These are phyloP conservation scores for Elephantulus edwardii DNA, from an alignment of 2,113 vertebrate species.

Conservation along the genomic window DNA sequence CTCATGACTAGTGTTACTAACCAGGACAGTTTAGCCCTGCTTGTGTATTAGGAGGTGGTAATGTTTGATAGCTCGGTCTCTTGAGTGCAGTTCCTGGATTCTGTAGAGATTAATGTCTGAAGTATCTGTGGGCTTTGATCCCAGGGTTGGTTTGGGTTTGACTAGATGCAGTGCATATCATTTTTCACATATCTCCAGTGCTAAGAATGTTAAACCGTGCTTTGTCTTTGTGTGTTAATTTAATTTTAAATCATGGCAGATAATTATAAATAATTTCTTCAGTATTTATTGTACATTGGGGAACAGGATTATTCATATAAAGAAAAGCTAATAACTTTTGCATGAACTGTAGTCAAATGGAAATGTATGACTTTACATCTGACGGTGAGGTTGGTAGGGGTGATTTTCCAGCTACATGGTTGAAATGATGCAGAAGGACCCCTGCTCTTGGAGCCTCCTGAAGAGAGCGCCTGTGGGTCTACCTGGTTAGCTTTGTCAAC, in stretches of 20 bases:
- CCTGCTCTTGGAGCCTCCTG: not conserved
- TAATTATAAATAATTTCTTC: conserved; percentile 71
- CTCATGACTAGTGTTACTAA: conserved; percentile 75
- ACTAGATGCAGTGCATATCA: conserved; percentile 68
- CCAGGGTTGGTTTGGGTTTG: conserved; percentile 76
- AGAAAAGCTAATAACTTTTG: conserved; percentile 79
- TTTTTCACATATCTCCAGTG: conserved; percentile 75
- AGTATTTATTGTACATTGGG: conserved; percentile 74
- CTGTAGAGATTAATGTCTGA: conserved; percentile 82
- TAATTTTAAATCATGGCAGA: conserved; percentile 79
- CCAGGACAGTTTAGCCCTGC: conserved; percentile 76
- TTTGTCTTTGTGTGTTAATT: conserved; percentile 78
- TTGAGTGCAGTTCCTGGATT: conserved; percentile 76
- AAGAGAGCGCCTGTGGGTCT: not conserved
- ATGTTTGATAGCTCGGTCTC: conserved; percentile 81
- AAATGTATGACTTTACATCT: conserved; percentile 68
- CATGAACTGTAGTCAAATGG: conserved; percentile 72
- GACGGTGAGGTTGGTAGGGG: conserved; percentile 53
- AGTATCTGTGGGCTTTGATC: conserved; percentile 80
- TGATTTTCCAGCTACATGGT: conserved; percentile 42
- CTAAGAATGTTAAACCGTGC: conserved; percentile 71
- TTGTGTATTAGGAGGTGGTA: conserved; percentile 81
- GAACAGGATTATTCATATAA: conserved; percentile 66
- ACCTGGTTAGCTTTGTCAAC: not conserved
- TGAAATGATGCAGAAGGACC: not conserved